Evolutionary conservation across 2,888 invertebrate genomes (phyloP).

Genomic region (Corythucha ciliata): DNA sequence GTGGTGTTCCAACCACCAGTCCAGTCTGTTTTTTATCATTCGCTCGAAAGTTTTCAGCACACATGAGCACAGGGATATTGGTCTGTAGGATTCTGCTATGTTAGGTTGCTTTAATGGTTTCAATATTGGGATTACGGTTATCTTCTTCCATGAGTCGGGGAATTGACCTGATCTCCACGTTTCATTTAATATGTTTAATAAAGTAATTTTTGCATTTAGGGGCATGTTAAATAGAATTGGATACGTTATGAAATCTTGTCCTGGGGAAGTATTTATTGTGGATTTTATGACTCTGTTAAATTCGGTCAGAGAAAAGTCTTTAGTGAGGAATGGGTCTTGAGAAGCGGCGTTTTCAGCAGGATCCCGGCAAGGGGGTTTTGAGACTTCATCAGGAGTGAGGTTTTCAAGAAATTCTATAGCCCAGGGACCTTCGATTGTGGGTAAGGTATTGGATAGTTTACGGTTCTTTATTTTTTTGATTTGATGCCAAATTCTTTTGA

Average conservation of each 20-base stretch:
- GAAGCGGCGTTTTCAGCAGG: no score
- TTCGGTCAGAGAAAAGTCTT: slow-evolving; percentile 8
- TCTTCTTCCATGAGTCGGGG: slow-evolving; percentile 16
- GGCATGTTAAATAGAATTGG: slow-evolving; percentile 19
- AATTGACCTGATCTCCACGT: slow-evolving; percentile 1
- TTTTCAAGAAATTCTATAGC: not conserved
- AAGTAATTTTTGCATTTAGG: not conserved
- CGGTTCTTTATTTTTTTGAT: not conserved
- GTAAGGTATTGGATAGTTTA: not conserved
- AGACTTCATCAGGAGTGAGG: not conserved
- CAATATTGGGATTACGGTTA: slow-evolving; percentile 15
- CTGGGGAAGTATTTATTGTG: slow-evolving; percentile 17
- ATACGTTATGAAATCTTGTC: slow-evolving; percentile 20
- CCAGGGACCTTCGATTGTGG: not conserved
- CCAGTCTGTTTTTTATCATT: slow-evolving; percentile 18
- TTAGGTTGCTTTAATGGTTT: slow-evolving; percentile 22
- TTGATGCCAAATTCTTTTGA: not conserved
- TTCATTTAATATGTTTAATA: slow-evolving; percentile 17
- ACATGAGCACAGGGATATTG: slow-evolving; percentile 23
- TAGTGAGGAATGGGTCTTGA: not conserved
- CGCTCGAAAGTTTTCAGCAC: slow-evolving; percentile 23
- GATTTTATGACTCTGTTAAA: not conserved
- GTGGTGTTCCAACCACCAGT: slow-evolving; percentile 23
- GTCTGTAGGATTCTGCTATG: slow-evolving; percentile 21
- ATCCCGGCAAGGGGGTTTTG: not conserved